Percentiles rank a stretch among this genome's conserved stretches.
These are phyloP conservation scores for Melanotaenia trifasciata DNA, from an alignment of 2,797 vertebrate genomes.

Conservation along the genomic window DNA sequence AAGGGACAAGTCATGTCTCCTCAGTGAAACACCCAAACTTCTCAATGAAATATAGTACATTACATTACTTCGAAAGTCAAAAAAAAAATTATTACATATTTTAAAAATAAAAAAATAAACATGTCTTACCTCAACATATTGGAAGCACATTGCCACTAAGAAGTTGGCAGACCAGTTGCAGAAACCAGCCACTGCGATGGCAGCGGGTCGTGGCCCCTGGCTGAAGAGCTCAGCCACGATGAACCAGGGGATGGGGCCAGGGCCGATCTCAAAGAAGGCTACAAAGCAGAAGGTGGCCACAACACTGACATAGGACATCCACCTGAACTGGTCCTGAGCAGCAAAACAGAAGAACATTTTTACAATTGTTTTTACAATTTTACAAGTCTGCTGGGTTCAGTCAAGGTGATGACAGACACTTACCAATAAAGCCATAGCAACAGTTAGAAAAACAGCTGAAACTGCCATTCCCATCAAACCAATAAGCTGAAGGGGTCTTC, in stretches of 20 bases:
- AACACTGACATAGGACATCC: constrained; percentile 95
- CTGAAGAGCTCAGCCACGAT: constrained; percentile 96
- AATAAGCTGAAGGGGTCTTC: constrained; percentile 91
- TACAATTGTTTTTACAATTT: too few species aligned
- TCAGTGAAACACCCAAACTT: too few species aligned
- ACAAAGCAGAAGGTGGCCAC: constrained; percentile 94
- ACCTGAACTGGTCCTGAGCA: constrained; percentile 84
- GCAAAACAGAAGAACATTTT: neutral
- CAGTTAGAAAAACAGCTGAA: constrained; percentile 91
- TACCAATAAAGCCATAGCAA: constrained; percentile 90
- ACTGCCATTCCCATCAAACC: constrained; percentile 93
- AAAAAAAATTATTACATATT: too few species aligned
- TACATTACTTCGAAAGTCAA: too few species aligned
- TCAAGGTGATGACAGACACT: constrained; percentile 39
- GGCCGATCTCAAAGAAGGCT: constrained; percentile 96
- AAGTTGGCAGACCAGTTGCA: constrained; percentile 98
- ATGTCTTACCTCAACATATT: constrained; percentile 89
- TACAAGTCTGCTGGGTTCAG: neutral
- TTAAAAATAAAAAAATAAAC: too few species aligned
- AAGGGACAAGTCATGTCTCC: too few species aligned
- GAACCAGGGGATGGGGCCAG: constrained; percentile 97
- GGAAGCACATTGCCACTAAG: constrained; percentile 95
- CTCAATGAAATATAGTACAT: too few species aligned
- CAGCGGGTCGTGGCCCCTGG: constrained; percentile 94
- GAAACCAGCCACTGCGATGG: constrained; percentile 92